phyloP scores from a whole-genome alignment of 2,113 vertebrate species.

The Clinocottus analis region DNA sequence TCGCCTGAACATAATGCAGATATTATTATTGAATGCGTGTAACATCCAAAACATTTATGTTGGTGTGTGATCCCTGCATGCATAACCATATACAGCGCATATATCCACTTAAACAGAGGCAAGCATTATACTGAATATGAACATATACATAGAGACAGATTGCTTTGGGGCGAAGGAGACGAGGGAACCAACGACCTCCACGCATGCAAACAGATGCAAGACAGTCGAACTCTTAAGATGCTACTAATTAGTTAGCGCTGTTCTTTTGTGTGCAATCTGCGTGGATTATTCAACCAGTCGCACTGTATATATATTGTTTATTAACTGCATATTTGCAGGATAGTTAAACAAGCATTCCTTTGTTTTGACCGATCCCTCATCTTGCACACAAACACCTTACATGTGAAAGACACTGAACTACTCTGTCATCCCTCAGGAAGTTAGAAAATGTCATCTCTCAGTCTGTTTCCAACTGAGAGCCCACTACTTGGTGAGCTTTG shows the following conservation, averaged over 20 bases:
- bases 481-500: conserved; percentile 79
- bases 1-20: conserved; percentile 80
- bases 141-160: conserved; percentile 63
- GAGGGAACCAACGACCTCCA: conserved; percentile 42
- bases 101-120: conserved; percentile 39
- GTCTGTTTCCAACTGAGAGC: conserved; percentile 80
- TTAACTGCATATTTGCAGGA: neutral
- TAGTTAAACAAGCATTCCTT: neutral
- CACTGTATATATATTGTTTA: neutral
- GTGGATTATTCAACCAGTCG: conserved; percentile 16
- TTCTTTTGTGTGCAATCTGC: conserved; percentile 37
- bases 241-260: conserved; percentile 62
- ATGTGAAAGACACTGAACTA: conserved; percentile 60
- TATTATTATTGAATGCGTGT: conserved; percentile 69
- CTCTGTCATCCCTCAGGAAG: conserved; percentile 70
- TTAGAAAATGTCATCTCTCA: conserved; percentile 81
- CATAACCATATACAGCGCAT: conserved; percentile 42
- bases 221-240: conserved; percentile 55
- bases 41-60: conserved; percentile 51
- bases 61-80: conserved; percentile 43
- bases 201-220: conserved; percentile 68
- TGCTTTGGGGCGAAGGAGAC: conserved; percentile 63
- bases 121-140: conserved; percentile 7
- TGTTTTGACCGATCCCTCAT: conserved; percentile 13
- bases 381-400: conserved; percentile 58